Conservation (phyloP, 2,113 vertebrate species). For the Pycnonotus jocosus region DNA sequence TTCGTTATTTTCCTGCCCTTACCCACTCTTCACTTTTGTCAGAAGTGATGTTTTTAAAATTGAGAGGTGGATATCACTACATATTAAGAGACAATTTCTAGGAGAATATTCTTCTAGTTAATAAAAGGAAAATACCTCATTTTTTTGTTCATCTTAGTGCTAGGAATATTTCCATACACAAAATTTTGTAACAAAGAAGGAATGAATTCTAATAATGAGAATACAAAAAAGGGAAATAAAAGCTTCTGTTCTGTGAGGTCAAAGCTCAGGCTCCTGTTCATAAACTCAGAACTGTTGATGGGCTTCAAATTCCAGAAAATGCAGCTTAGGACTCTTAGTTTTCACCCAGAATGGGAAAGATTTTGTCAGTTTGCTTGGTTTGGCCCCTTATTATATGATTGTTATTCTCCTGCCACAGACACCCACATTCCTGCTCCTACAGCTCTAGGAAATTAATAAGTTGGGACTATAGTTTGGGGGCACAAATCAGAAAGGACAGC, state of each 20-base stretch:
- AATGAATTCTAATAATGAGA: background rate
- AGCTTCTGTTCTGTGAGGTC: background rate
- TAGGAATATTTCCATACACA: background rate
- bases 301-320: background rate
- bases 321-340: fast-evolving
- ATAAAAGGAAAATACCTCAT: background rate
- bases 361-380: fast-evolving
- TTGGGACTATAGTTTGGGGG: background rate
- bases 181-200: background rate
- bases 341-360: background rate
- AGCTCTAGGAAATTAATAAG: background rate
- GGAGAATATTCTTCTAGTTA: background rate
- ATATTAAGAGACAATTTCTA: background rate
- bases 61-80: background rate
- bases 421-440: background rate
- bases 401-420: background rate
- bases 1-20: background rate
- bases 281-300: background rate
- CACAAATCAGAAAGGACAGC: background rate
- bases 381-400: background rate
- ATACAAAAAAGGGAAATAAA: background rate
- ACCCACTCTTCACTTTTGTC: background rate
- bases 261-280: background rate
- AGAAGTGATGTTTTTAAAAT: background rate
- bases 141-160: background rate